These are phyloP conservation scores for Brachyhypopomus occidentalis DNA, from an alignment of 2,113 vertebrate species.

Conservation along the genomic window DNA sequence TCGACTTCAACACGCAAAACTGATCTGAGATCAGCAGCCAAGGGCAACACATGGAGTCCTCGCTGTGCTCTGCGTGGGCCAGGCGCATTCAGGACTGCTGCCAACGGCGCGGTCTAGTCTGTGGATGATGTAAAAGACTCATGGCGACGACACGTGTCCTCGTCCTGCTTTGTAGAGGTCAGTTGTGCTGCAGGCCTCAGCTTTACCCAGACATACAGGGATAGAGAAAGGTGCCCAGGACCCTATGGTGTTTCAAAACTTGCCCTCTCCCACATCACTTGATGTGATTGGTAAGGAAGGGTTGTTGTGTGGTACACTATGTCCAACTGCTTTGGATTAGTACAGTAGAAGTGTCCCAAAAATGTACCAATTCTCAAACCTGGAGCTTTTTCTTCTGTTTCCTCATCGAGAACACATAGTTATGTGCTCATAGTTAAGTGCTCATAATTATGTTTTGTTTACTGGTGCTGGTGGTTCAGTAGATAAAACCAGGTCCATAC, in stretches of 20 bases:
- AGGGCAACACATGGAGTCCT: constrained; percentile 23
- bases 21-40: constrained; percentile 24
- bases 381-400: no score
- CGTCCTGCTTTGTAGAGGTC: not conserved
- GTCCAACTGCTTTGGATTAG: not conserved
- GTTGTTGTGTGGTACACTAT: not conserved
- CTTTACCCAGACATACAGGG: not conserved
- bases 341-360: no score
- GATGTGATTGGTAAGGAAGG: not conserved
- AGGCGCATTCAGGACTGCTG: not conserved
- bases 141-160: not conserved
- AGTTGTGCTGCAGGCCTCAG: not conserved
- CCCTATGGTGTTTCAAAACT: not conserved
- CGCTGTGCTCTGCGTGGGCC: constrained; percentile 18
- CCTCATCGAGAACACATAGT: no score
- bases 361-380: no score
- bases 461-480: no score
- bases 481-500: no score
- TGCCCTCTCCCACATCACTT: not conserved
- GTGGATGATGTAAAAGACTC: not conserved
- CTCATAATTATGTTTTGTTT: no score
- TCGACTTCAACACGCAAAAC: constrained; percentile 5
- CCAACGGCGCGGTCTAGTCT: not conserved
- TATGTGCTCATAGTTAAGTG: no score
- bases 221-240: not conserved